Evolutionary conservation across 2,113 vertebrate species (phyloP), one percentile per base, ranked within the genome.

Genomic region (Clupea harengus): DNA sequence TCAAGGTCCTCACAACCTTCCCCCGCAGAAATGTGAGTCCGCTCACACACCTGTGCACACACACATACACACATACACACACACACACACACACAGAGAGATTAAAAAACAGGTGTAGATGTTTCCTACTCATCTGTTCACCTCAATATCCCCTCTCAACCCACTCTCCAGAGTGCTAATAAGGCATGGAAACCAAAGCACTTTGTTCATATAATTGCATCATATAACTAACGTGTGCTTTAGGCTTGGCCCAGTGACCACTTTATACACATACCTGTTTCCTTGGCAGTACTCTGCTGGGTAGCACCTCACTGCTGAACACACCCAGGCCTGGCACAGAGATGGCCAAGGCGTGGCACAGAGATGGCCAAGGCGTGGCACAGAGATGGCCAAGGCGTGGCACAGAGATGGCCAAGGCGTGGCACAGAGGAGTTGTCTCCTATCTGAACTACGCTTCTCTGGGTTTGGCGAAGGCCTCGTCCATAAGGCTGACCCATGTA

Each of bases 1-100:
- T 97, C 94, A 99, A 99, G 94, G 94, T 99, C 91, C 96, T 99
- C 93, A 99, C 98, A 92, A 99, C 98, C 95, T 99, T 99, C 94
- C 98, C 98, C 22, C 97, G 97, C 94, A 98, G 97, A 98, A 98
- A 99, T 91, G 98, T 99, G 92, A 96, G 94, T 96, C 6, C 25
- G 22, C 5, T 22, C 18, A 22, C 54, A 22, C 25, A 25, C 15
- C 46, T 8, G 11, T 52, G 0, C 10, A 67, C 80, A 17, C n/a
- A n/a, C 15, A 22, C 28, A 54, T 52, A 49, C 84, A 57, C 84
- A 39, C 6, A 45, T 1, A 52, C 52, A 82, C 15, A 44, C 44
- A 50, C 15, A 50, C 57, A 2, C 32, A 75, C 6, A 17, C 22
- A 15, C 5, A 32, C 85, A 82, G 22, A 64, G 0, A 64, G 57